phyloP scores from a whole-genome alignment of 2,888 invertebrate species.

The Pristionchus fissidentatus region DNA sequence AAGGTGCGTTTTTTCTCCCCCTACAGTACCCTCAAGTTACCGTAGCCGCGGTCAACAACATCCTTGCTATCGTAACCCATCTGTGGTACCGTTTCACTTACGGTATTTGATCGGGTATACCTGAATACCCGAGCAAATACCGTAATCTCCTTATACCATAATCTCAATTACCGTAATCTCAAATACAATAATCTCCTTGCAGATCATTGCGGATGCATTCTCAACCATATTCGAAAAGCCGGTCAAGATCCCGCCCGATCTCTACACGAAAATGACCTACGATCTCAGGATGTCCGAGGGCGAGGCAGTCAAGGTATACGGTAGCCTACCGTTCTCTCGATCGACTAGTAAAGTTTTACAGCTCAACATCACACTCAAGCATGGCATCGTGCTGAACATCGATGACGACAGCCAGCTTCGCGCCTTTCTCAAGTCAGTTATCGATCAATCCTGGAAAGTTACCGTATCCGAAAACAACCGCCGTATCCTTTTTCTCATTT shows the following conservation, averaged over 20 bases:
- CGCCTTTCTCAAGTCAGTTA: slow-evolving; percentile 7
- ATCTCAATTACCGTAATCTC: background rate
- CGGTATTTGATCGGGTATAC: too few species aligned
- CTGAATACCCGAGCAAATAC: background rate
- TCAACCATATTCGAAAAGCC: slow-evolving; percentile 2
- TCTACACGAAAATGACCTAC: background rate
- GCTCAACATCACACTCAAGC: slow-evolving; percentile 41
- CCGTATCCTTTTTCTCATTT: background rate
- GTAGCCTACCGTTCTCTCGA: background rate
- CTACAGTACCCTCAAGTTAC: background rate
- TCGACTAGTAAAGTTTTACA: background rate
- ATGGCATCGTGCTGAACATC: slow-evolving; percentile 24
- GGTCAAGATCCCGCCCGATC: background rate
- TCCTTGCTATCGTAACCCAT: too few species aligned
- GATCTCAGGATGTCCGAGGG: background rate
- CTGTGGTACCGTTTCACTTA: background rate
- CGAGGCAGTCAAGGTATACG: slow-evolving; percentile 33
- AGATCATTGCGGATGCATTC: background rate
- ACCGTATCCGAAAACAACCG: too few species aligned
- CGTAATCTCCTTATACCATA: too few species aligned
- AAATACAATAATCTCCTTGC: background rate
- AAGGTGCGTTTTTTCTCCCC: background rate
- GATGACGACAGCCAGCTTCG: slow-evolving; percentile 31
- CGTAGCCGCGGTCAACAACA: too few species aligned
- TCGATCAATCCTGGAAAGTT: background rate